Base-by-base conservation (phyloP, 2,888 invertebrate genomes). In the Portevinia maculata region DNA sequence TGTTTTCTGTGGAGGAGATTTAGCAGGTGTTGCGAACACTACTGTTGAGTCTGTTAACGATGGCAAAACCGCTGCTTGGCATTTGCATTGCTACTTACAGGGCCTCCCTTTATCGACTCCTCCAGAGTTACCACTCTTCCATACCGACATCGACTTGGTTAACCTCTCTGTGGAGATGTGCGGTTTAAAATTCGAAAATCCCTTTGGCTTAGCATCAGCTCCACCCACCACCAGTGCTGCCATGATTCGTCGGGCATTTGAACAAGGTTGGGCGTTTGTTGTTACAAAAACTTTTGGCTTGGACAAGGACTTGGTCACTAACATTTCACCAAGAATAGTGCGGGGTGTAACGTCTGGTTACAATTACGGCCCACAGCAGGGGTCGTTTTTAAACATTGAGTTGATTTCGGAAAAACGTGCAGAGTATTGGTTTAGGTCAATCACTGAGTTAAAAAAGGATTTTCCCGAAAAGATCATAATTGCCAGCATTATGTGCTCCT, bases 21-120 rank as follows among this genome's bases (percentile, higher is more conserved):
- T 99, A 46, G 98, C 97, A 0, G 99, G 99, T 0, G 93, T 96
- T 37, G 96, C 99, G 0, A 98, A 99, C 91, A 99, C 99, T 0
- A 99, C 99, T 0, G 99, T 99, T 0, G 99, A 99, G 90, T 96
- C 98, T 0, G 98, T 98, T 0, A 99, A 99, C 88, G 99, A 99
- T 91, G 99, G 99, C 32, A 99, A 99, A 92, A 96, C 95, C 0
- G 98, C 98, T 0, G 97, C 98, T 2, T 99, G 98, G 98, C 93
- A 93, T 86, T 98, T 99, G 87, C 99, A 99, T 89, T 95, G 95
- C 86, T 95, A 95, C 87, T 91, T 99, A 85, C 97, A 94, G 94
- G 94, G 93, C 3, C 88, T 93, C 1, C 91, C 93, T 0, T 92
- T 95, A 41, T 91, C 94, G 6, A 91, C 92, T 0, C 92, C 93